phyloP scores from a whole-genome alignment of 2,888 invertebrate species.

The Brenthis ino region DNA sequence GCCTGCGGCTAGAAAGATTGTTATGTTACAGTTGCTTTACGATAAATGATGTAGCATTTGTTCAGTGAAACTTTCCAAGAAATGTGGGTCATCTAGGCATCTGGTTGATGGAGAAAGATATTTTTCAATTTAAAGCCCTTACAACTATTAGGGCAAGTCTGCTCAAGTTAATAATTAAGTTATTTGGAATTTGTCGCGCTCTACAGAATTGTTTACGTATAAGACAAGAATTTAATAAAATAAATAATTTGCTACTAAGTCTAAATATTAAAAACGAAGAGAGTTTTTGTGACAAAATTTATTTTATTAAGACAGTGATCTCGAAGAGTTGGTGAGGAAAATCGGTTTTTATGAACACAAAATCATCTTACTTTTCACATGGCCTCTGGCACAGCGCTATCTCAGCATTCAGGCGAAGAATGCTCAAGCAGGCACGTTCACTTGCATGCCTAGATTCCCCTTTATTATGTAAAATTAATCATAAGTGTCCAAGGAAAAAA shows the following conservation, averaged over 20 bases:
- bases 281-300: too few relatives aligned
- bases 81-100: conserved; percentile 26
- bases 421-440: conserved; percentile 21
- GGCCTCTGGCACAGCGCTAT: conserved; percentile 8
- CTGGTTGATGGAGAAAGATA: conserved; percentile 5
- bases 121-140: conserved; percentile 22
- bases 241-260: too few relatives aligned
- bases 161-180: neutral
- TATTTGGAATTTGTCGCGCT: conserved; percentile 10
- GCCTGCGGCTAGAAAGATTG: conserved; percentile 51
- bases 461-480: conserved; percentile 18
- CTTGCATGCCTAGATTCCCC: conserved; percentile 10
- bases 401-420: conserved; percentile 23
- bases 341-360: neutral
- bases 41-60: conserved; percentile 33
- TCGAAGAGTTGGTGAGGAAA: neutral
- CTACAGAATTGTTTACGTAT: neutral
- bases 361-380: conserved; percentile 6
- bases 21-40: conserved; percentile 39
- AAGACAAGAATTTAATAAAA: too few relatives aligned
- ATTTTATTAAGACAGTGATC: too few relatives aligned
- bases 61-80: conserved; percentile 28
- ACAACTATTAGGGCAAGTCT: neutral
- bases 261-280: too few relatives aligned
- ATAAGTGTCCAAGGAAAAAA: neutral